phyloP scores from a whole-genome alignment of 1,140 invertebrate species.

The Diorhabda carinulata region DNA sequence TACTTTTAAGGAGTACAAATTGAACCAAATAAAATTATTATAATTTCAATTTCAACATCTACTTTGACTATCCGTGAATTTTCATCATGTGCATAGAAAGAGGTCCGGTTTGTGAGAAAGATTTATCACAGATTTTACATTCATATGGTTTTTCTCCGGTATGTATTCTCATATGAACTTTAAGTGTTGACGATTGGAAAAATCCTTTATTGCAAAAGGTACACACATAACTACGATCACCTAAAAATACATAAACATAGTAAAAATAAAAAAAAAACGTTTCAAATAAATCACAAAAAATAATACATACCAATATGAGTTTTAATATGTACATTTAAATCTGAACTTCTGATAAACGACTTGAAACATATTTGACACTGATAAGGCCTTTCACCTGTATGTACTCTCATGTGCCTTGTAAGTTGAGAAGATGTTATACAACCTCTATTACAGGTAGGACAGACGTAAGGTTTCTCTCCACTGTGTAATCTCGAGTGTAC shows the following conservation, averaged over 20 bases:
- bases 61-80: not conserved
- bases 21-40: no score
- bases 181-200: slow-evolving; percentile 42
- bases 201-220: slow-evolving; percentile 43
- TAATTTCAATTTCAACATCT: no score
- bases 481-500: slow-evolving; percentile 58
- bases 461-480: slow-evolving; percentile 62
- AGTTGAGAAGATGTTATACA: slow-evolving; percentile 46
- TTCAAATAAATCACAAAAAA: not conserved
- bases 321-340: slow-evolving; percentile 42
- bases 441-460: slow-evolving; percentile 53
- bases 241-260: slow-evolving; percentile 25
- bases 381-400: slow-evolving; percentile 45
- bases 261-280: not conserved
- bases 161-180: slow-evolving; percentile 47
- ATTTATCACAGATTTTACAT: slow-evolving; percentile 42
- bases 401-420: slow-evolving; percentile 48
- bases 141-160: slow-evolving; percentile 44
- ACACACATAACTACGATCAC: slow-evolving; percentile 41
- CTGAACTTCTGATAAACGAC: slow-evolving; percentile 41
- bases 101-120: slow-evolving; percentile 44
- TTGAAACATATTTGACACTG: slow-evolving; percentile 41
- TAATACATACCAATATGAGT: slow-evolving; percentile 37
- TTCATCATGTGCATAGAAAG: slow-evolving; percentile 42
- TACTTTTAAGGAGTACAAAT: no score